phyloP scores from a whole-genome alignment of 2,797 vertebrate species.

The Staurois parvus region DNA sequence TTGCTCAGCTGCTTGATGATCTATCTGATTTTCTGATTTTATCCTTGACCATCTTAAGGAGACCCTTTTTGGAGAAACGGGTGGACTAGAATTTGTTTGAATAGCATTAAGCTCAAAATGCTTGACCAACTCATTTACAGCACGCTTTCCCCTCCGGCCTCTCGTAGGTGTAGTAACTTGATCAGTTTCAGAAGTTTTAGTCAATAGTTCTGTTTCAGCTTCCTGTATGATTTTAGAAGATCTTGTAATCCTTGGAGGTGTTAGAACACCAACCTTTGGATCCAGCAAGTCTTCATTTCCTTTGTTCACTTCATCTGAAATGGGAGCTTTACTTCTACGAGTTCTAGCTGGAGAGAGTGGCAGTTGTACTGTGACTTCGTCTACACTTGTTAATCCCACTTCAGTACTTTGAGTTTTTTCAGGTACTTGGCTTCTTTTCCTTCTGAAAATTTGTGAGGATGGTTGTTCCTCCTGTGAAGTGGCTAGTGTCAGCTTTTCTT shows the following conservation, averaged over 20 bases:
- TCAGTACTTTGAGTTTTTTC: conserved; percentile 40
- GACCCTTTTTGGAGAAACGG: conserved; percentile 71
- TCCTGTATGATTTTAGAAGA: conserved; percentile 25
- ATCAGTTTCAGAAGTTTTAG: not conserved
- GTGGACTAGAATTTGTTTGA: conserved; percentile 58
- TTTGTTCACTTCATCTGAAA: not conserved
- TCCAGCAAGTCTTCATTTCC: not conserved
- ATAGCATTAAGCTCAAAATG: conserved; percentile 45
- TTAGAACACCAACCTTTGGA: not conserved
- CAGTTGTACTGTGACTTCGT: conserved; percentile 1
- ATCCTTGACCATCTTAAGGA: conserved; percentile 63
- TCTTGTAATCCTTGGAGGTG: conserved; percentile 51
- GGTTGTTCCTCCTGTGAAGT: conserved; percentile 72
- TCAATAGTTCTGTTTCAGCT: not conserved
- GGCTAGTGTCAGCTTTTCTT: conserved; percentile 64
- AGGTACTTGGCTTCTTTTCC: conserved; percentile 61
- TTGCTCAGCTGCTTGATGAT: conserved; percentile 2
- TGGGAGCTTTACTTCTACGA: conserved; percentile 15
- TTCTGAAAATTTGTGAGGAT: conserved; percentile 71
- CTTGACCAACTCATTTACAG: conserved; percentile 54
- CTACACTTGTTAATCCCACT: conserved; percentile 34
- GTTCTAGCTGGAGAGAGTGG: conserved; percentile 43
- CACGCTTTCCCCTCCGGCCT: conserved; percentile 30
- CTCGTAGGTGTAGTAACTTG: conserved; percentile 27
- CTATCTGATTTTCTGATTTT: conserved; percentile 44